Evolutionary conservation across 2,888 invertebrate genomes (phyloP), one percentile per base, ranked within the genome.

Genomic region (Rhingia campestris): DNA sequence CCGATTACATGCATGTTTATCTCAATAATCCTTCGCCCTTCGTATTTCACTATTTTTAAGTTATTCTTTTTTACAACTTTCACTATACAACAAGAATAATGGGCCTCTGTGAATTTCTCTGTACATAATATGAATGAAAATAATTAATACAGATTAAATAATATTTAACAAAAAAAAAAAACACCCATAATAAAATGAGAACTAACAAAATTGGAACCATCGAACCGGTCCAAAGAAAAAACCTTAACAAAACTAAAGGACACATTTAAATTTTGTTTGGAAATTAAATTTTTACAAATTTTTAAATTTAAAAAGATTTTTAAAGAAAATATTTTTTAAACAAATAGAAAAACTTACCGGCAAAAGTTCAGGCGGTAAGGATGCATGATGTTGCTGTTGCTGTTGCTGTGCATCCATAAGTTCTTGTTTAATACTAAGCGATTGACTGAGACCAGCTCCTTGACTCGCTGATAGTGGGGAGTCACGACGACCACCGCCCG

Each of bases 201-300:
- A 80, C 76, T 56, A 82, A 81, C 86, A 86, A 85, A 87, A 88
- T 89, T 91, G 91, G 91, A 91, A 91, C 91, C 91, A 90, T 91
- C 91, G 91, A 88, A 91, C 90, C 91, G 91, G 90, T 90, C 89
- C 91, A 91, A 91, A 91, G 91, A 91, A 91, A 91, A 91, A 91
- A 91, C 91, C 91, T 91, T 91, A 91, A 91, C 91, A 91, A 90
- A 88, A 88, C 73, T 75, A 86, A 76, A 82, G 80, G 70, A 81
- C 47, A 69, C 32, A 22, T 35, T 49, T 61, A 61, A 41, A 61
- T 61, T 73, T 56, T 32, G 47, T 6, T 67, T 49, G n/a, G 51
- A 63, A 39, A 56, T 41, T 35, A 22, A 59, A 59, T 75, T 69
- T 33, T 9, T 32, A n/a, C 41, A 35, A 35, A 10, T 51, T 61